These are phyloP conservation scores for Andrena minutula DNA, from an alignment of 2,888 invertebrate genomes.

Conservation along the genomic window DNA sequence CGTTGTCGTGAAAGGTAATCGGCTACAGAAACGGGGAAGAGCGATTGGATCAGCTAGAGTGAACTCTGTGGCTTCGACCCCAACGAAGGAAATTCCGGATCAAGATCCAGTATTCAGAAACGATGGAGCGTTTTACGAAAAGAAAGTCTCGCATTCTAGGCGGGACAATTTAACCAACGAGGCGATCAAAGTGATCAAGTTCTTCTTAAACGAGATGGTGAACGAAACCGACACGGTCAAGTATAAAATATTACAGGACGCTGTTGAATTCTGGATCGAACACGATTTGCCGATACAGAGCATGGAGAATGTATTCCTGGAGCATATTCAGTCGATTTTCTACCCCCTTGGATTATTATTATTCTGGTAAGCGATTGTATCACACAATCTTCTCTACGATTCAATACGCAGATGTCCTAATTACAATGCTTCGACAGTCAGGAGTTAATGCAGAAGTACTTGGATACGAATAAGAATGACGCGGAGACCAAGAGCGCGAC, in stretches of 20 bases:
- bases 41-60: not conserved
- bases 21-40: slow-evolving; percentile 19
- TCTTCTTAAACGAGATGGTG: slow-evolving; percentile 81
- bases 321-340: slow-evolving; percentile 86
- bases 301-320: slow-evolving; percentile 87
- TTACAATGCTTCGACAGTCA: slow-evolving; percentile 52
- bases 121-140: slow-evolving; percentile 8
- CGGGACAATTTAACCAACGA: slow-evolving; percentile 64
- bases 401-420: not conserved
- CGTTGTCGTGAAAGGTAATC: slow-evolving; percentile 40
- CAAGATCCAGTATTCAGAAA: slow-evolving; percentile 6
- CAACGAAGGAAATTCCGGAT: not conserved
- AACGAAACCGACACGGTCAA: slow-evolving; percentile 77
- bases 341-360: slow-evolving; percentile 82
- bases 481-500: slow-evolving; percentile 58
- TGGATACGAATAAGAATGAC: slow-evolving; percentile 71
- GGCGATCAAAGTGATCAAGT: slow-evolving; percentile 78
- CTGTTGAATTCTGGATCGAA: slow-evolving; percentile 85
- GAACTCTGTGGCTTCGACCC: slow-evolving; percentile 8
- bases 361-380: slow-evolving; percentile 77
- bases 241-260: slow-evolving; percentile 80
- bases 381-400: not conserved
- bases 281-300: slow-evolving; percentile 85
- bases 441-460: slow-evolving; percentile 72
- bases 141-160: slow-evolving; percentile 26